Base-by-base conservation (phyloP, 2,888 invertebrate genomes). In the Lithophane socia region DNA sequence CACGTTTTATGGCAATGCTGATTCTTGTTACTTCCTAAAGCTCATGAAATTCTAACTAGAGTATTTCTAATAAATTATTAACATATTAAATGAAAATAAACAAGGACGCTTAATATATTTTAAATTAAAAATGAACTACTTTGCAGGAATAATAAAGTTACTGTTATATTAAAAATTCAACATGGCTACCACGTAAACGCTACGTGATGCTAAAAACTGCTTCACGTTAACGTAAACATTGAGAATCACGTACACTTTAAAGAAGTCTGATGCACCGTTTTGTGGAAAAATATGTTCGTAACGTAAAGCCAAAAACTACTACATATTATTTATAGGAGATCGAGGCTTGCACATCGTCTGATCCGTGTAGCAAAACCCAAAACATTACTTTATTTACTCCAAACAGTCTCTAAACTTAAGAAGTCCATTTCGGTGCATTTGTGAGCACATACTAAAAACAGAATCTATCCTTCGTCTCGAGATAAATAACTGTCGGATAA, bases 181-280 rank as follows among this genome's bases (percentile, higher is more conserved):
- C 13, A 71, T 80, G 70, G 61, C 66, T 37, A 71, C 77, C 70
- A 67, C 77, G 77, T 80, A 71, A 80, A 70, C 44, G 47, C 76
- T 82, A 71, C 82, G 83, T 80, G 77, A 80, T 63, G 52, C 71
- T 82, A 67, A 73, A 80, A 77, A 70, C 61, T 67, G 65, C 66
- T 61, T 67, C 44, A 42, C 75, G 60, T 82, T 75, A 79, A 80
- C 60, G 58, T 80, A 75, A 79, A 82, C 70, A 77, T 37, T n/a
- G 56, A 70, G 58, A 63, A 82, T 71, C 82, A 82, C 52, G 80
- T 80, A 77, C 80, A 64, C 56, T 70, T 66, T 67, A 70, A 63
- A 82, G 77, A 67, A 77, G 61, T 67, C 44, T 71, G 61, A 63
- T 77, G 61, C 66, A 70, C n/a, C 8, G 21, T 75, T 75, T 80